Evolutionary conservation across 2,113 vertebrate species (phyloP), one percentile per base, ranked within the genome.

Genomic region (Ochotona curzoniae): DNA sequence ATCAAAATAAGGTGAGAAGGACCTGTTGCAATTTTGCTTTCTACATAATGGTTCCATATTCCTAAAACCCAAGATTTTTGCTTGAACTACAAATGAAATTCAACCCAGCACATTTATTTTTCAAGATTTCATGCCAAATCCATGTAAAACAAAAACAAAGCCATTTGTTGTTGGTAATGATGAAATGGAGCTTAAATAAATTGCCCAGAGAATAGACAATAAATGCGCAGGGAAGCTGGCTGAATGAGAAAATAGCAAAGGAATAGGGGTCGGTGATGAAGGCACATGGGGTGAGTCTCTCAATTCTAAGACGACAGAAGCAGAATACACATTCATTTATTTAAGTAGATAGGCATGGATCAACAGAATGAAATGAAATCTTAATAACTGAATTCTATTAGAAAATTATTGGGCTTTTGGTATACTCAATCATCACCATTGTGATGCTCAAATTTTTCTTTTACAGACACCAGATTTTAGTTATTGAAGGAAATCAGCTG

Each of bases 341-440:
- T 75, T 76, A 89, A 35, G 32, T 1, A 38, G 60, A 57, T 49
- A 66, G 83, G 80, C 11, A 38, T 32, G 20, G 75, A 25, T 49
- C 28, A 90, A 92, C 28, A 94, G 38, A 75, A 83, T 9, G 12
- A 57, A 74, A 63, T 83, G 28, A 90, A 90, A 90, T 81, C 15
- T 18, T 83, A 18, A 30, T 69, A 83, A 89, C 66, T 83, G 18
- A 66, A 78, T 66, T 79, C 32, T 83, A 13, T 49, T 66, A 67
- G 54, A 85, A 78, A 92, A 51, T 51, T 26, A 47, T 35, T 30
- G 69, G 17, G 38, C 63, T 82, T 74, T 74, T 93, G 30, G 28
- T n/a, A 64, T 3, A 38, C 35, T 61, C 17, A 28, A 13, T 15
- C 8, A 32, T 51, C 74, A 93, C 4, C 9, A 82, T 81, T 95